Evolutionary conservation across 2,888 invertebrate species (phyloP), one percentile per base, ranked within the genome.

Genomic region (Meiosimyza decipiens): DNA sequence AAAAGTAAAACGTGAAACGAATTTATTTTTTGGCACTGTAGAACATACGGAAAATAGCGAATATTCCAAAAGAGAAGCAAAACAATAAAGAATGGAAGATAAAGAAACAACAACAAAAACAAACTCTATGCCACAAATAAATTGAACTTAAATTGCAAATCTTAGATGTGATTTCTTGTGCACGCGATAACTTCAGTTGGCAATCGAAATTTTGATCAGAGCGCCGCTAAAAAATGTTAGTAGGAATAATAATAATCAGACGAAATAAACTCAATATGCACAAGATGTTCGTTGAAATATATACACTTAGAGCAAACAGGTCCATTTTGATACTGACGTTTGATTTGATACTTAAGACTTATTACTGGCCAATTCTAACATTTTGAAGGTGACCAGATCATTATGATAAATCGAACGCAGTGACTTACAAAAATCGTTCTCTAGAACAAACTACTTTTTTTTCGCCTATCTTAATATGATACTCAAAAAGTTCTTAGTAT

Each of bases 51-150:
- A 63, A 54, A 63, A 71, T 54, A 49, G 63, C 70, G 66, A 73
- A 71, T 76, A 65, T 60, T 69, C 60, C 69, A 67, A 73, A 71
- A 73, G 60, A 69, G 70, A 71, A 74, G 71, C 71, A 74, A 75
- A 76, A 74, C 2, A 51, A 9, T 16, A 54, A 12, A 57, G 22
- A n/a, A 9, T 15, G 22, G 11, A 49, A 40, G 51, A 52, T 51
- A 33, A 66, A 51, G 47, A 28, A 16, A 18, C 9, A 40, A 12
- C 22, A 50, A 60, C 33, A 11, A 28, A 47, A 16, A 66, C 22
- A 33, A 55, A 33, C 28, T 18, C 22, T 51, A 28, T 64, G 64
- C 49, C 49, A 57, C 28, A 54, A 16, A 28, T 51, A 66, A 63
- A 40, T 63, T 40, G 63, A 63, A 63, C 63, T 47, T 7, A 40